A percentile compares a stretch with the other conserved stretches of the same genome.
Evolutionary conservation across 2,113 vertebrate genomes (phyloP).

Genomic region (Hassar affinis): DNA sequence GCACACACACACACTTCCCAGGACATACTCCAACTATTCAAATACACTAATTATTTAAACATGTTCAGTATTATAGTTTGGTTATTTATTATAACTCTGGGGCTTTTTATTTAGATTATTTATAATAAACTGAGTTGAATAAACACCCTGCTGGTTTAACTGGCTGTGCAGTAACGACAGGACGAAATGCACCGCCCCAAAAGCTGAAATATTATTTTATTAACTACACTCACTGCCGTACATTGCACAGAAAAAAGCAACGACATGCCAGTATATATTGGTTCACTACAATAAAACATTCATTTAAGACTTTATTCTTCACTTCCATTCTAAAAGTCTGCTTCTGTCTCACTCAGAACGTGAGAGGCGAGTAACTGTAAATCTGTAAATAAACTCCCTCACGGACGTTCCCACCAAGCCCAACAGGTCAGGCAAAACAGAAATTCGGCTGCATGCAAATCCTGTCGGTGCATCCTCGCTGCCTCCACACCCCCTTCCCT

Average conservation of each 20-base stretch:
- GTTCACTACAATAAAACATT: too few relatives aligned
- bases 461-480: background rate
- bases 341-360: too few relatives aligned
- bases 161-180: background rate
- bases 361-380: background rate
- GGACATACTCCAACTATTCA: background rate
- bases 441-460: constrained; percentile 51
- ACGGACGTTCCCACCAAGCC: background rate
- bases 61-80: background rate
- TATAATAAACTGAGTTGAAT: too few relatives aligned
- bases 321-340: background rate
- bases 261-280: too few relatives aligned
- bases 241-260: background rate
- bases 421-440: constrained; percentile 20
- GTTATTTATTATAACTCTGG: background rate
- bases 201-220: background rate
- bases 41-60: background rate
- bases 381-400: background rate
- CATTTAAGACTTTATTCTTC: too few relatives aligned
- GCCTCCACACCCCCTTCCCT: constrained; percentile 24
- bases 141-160: background rate
- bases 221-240: background rate
- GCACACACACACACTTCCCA: too few relatives aligned
- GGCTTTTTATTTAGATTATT: too few relatives aligned
- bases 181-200: background rate